A percentile compares a stretch with the other conserved stretches of the same genome.
phyloP scores from a whole-genome alignment of 2,888 invertebrate genomes.

The Alloplasta piceator region DNA sequence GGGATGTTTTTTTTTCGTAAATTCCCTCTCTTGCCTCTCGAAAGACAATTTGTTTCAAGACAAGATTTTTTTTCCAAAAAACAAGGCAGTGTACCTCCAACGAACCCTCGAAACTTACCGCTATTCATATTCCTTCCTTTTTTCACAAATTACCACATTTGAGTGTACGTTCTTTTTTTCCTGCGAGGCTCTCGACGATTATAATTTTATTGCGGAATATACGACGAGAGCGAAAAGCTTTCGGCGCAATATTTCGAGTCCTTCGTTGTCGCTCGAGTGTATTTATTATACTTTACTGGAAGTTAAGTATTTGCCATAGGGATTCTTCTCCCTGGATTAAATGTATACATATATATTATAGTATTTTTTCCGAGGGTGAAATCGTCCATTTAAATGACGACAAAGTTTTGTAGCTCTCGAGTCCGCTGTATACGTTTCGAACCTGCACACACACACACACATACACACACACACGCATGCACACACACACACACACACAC shows the following conservation, averaged over 20 bases:
- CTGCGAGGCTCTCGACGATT: constrained; percentile 35
- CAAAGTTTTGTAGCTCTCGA: constrained; percentile 4
- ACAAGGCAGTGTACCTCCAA: no score
- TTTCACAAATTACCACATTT: no score
- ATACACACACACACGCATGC: constrained; percentile 61
- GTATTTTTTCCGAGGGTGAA: constrained; percentile 16
- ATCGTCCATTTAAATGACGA: constrained; percentile 35
- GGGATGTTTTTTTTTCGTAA: no score
- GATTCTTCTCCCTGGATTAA: background rate
- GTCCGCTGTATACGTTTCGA: background rate
- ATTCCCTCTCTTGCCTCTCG: no score
- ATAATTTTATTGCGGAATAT: constrained; percentile 38
- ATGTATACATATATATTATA: no score
- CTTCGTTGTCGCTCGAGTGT: background rate
- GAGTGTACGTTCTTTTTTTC: no score
- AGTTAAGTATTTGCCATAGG: constrained; percentile 4
- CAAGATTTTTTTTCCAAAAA: no score
- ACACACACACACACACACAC: no score
- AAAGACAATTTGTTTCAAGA: no score
- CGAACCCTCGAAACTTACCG: no score
- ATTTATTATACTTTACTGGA: constrained; percentile 5
- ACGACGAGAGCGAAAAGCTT: constrained; percentile 35
- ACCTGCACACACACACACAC: constrained; percentile 41
- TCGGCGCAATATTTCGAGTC: constrained; percentile 32
- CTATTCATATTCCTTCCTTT: no score